Evolutionary conservation across 1,140 invertebrate genomes (phyloP).

Genomic region (Drosophila tsacasi): DNA sequence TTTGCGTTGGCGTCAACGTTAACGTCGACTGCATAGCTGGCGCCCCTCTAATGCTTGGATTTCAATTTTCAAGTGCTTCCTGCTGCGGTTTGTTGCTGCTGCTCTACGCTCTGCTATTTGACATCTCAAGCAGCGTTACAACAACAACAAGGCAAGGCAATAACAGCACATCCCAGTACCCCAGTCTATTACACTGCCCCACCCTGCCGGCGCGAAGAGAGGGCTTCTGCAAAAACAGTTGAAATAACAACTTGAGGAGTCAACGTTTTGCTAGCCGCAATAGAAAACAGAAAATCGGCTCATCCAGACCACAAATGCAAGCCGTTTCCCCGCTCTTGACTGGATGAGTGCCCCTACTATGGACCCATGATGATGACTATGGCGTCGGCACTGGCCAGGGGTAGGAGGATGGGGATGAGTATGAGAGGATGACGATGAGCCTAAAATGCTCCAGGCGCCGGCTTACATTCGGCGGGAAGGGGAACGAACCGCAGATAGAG

Average conservation of each 20-base stretch:
- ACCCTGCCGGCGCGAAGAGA: neutral
- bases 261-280: constrained; percentile 47
- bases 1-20: constrained; percentile 49
- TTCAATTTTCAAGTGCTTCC: constrained; percentile 82
- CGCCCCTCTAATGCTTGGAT: constrained; percentile 71
- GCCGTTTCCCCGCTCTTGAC: constrained; percentile 63
- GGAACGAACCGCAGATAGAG: neutral
- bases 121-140: constrained; percentile 79
- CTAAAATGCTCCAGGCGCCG: constrained; percentile 48
- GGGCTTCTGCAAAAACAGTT: constrained; percentile 56
- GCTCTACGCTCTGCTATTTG: constrained; percentile 66
- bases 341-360: constrained; percentile 54
- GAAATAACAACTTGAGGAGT: constrained; percentile 64
- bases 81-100: constrained; percentile 58
- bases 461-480: constrained; percentile 16
- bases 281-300: constrained; percentile 74
- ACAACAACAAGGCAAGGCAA: constrained; percentile 32
- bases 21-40: constrained; percentile 47
- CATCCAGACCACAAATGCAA: constrained; percentile 66
- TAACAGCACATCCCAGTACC: constrained; percentile 7
- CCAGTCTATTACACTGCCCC: neutral
- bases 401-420: neutral
- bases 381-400: constrained; percentile 3
- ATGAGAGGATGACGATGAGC: constrained; percentile 33
- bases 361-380: constrained; percentile 19